These are phyloP conservation scores for Bambusicola thoracicus DNA, from an alignment of 2,113 vertebrate species.

Conservation along the genomic window DNA sequence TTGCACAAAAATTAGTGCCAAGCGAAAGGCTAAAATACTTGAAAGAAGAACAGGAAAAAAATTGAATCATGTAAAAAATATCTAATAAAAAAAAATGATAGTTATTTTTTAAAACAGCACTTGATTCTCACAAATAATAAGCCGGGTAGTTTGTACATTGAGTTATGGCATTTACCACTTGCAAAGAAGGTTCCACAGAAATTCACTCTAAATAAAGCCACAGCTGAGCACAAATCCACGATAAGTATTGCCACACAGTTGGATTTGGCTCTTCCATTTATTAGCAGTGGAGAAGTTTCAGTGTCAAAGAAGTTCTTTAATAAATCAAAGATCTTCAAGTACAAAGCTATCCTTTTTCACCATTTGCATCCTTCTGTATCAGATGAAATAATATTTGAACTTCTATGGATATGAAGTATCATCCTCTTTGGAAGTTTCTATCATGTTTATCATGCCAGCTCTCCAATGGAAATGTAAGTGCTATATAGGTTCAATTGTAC, in stretches of 20 bases:
- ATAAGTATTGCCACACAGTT: neutral
- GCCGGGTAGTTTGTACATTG: accelerated
- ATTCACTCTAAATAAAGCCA: neutral
- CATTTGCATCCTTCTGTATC: neutral
- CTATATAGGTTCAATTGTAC: neutral
- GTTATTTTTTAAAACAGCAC: neutral
- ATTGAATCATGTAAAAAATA: neutral
- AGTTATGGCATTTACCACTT: neutral
- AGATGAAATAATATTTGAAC: neutral
- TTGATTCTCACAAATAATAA: neutral
- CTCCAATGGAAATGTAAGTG: neutral
- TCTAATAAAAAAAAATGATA: accelerated
- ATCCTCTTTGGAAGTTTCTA: neutral
- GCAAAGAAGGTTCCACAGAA: neutral
- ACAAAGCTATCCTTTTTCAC: neutral
- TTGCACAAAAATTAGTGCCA: neutral
- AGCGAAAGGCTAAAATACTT: neutral
- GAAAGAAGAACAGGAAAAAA: neutral
- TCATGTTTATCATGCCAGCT: neutral
- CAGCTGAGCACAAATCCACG: neutral
- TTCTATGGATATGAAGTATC: neutral
- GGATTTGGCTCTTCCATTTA: neutral
- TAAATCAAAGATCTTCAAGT: neutral
- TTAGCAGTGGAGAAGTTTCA: neutral
- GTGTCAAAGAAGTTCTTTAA: neutral